Percentiles rank a stretch among this genome's conserved stretches.
Conservation (phyloP, 2,888 invertebrate species). For the Oligia latruncula region DNA sequence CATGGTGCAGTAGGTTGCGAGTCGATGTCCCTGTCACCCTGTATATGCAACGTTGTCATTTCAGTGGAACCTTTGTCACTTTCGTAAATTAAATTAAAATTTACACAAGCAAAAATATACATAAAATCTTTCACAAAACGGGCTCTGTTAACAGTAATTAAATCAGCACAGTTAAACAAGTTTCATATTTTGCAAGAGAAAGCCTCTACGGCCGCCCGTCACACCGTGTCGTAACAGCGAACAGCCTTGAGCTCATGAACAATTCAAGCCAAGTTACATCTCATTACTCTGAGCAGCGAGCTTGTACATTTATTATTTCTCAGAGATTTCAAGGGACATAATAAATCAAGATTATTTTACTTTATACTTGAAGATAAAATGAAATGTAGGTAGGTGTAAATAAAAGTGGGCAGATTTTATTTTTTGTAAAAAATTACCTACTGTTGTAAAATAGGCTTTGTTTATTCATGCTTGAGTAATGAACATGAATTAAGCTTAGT, state of each 20-base stretch:
- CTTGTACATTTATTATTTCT: slow-evolving; percentile 68
- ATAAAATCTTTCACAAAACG: slow-evolving; percentile 14
- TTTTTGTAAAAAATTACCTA: slow-evolving; percentile 4
- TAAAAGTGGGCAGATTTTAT: slow-evolving; percentile 9
- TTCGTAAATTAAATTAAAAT: slow-evolving; percentile 17
- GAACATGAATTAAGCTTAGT: neutral
- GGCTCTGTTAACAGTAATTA: slow-evolving; percentile 45
- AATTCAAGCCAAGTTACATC: slow-evolving; percentile 67
- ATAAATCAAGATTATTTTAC: slow-evolving; percentile 54
- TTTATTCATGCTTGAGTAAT: slow-evolving; percentile 16
- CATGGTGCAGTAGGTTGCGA: too few relatives aligned
- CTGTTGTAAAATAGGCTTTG: neutral
- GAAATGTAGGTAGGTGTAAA: slow-evolving; percentile 6
- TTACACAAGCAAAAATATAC: slow-evolving; percentile 5
- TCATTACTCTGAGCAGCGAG: slow-evolving; percentile 59
- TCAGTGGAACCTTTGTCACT: neutral
- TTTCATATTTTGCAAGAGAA: slow-evolving; percentile 43
- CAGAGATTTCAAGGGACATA: slow-evolving; percentile 57
- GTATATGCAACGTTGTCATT: neutral
- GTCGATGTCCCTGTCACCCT: too few relatives aligned
- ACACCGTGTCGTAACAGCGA: slow-evolving; percentile 51
- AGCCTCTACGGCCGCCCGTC: slow-evolving; percentile 24
- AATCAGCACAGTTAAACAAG: slow-evolving; percentile 45
- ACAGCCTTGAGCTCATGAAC: slow-evolving; percentile 62
- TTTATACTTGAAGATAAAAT: slow-evolving; percentile 25